Evolutionary conservation across 2,888 invertebrate species (phyloP).

Genomic region (Hirudinaria manillensis): DNA sequence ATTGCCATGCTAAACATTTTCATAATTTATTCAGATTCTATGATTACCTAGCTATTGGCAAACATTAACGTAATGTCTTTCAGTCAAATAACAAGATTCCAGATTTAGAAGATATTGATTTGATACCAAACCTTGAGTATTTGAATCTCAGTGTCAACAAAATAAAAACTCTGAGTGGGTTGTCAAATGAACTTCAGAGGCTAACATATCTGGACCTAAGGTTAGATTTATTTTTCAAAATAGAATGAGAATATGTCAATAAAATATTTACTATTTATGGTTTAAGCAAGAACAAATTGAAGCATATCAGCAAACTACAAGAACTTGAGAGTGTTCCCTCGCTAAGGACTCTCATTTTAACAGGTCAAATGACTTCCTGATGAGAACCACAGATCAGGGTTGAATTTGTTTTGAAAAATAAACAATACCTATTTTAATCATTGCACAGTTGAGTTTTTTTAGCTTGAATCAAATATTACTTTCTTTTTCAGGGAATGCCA

Average conservation of each 20-base stretch:
- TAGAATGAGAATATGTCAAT: not conserved
- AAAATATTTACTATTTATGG: not conserved
- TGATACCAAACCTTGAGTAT: slow-evolving; percentile 48
- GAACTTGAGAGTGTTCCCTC: not conserved
- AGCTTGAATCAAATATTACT: not conserved
- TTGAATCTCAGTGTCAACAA: slow-evolving; percentile 53
- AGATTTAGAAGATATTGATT: slow-evolving; percentile 48
- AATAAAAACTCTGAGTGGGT: slow-evolving; percentile 50
- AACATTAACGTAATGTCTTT: slow-evolving; percentile 35
- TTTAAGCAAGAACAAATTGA: slow-evolving; percentile 13
- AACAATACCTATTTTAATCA: not conserved
- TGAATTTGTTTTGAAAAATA: not conserved
- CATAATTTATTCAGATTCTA: slow-evolving; percentile 43
- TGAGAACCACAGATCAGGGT: not conserved
- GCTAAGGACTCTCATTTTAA: slow-evolving; percentile 13
- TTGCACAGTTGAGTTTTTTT: not conserved
- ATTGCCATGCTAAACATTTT: slow-evolving; percentile 23
- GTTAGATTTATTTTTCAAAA: slow-evolving; percentile 42
- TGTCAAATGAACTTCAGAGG: slow-evolving; percentile 46
- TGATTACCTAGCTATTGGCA: too few relatives aligned
- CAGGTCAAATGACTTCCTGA: not conserved
- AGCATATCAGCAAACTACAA: not conserved
- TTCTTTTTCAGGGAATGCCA: slow-evolving; percentile 47
- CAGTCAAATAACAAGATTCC: slow-evolving; percentile 51
- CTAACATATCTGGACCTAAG: slow-evolving; percentile 53